Evolutionary conservation across 2,797 vertebrate species (phyloP), one percentile per base, ranked within the genome.

Genomic region (Cossypha polioptera): DNA sequence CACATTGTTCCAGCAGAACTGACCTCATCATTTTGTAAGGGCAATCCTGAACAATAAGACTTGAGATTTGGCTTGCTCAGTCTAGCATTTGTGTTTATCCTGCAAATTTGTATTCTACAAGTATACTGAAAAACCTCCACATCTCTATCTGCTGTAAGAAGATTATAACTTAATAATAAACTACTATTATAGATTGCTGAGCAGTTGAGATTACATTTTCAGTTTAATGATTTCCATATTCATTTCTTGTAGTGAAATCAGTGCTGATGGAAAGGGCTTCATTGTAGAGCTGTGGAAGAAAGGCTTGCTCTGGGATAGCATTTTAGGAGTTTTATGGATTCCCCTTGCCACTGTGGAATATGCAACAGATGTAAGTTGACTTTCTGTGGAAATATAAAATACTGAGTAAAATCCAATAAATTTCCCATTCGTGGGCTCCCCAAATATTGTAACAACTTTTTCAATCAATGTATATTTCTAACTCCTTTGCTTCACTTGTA

Each of bases 211-310:
- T 36, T 26, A 8, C 1, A 7, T 88, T 86, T 93, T 66, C 47
- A 66, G 11, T 74, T 75, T 63, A 63, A 85, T 77, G 28, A 24
- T 55, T 88, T 86, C 16, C 84, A 2, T 75, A n/a, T 91, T 90
- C 9, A 15, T 76, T 91, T 51, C 43, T 95, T 86, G n/a, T 42
- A 98, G 97, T 95, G 97, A 98, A 94, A 95, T 97, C 42, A 63
- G 21, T 81, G 94, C 94, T 90, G 84, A 90, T 69, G 92, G 85
- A 66, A 96, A 87, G n/a, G 96, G 97, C 53, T 92, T 98, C 57
- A 48, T 96, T 73, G 53, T 98, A 77, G 97, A 98, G 73, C 88
- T 98, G n/a, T 97, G 97, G 97, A 97, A 97, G 77, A 97, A 96
- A 91, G 95, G 97, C 10, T 97, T 96, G 73, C 69, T 98, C 62